Conservation (phyloP, 2,113 vertebrate genomes). For the Dicaeum eximium region DNA sequence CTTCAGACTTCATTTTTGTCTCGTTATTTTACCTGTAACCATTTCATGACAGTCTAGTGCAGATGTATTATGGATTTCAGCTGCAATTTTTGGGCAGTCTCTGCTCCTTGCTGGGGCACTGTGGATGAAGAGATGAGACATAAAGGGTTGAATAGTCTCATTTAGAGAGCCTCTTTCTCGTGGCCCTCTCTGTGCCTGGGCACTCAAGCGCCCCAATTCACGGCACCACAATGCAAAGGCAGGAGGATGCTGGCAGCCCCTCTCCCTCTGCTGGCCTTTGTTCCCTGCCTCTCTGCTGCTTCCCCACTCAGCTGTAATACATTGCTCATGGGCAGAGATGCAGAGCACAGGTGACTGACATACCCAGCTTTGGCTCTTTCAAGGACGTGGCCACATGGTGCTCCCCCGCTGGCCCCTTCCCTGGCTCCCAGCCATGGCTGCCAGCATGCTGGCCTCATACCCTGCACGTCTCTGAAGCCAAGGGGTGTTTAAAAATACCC, state of each 20-base stretch:
- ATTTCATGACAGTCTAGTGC: slow-evolving; percentile 27
- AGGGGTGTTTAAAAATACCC: background rate
- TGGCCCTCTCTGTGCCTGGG: background rate
- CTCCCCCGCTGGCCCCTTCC: rapidly evolving
- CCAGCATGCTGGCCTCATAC: rapidly evolving
- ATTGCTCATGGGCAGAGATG: background rate
- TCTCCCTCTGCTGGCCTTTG: background rate
- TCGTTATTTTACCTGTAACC: slow-evolving; percentile 49
- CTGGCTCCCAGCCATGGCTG: rapidly evolving
- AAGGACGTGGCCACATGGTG: background rate
- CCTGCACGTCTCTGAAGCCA: background rate
- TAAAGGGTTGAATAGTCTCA: slow-evolving; percentile 10
- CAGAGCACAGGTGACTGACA: background rate
- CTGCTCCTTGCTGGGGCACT: background rate
- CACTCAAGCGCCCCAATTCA: background rate
- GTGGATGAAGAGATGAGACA: slow-evolving; percentile 29
- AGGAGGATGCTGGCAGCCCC: background rate
- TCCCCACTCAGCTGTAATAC: slow-evolving; percentile 1
- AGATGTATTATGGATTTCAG: slow-evolving; percentile 34
- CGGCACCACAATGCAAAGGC: background rate
- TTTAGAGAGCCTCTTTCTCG: slow-evolving; percentile 15
- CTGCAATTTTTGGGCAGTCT: slow-evolving; percentile 27
- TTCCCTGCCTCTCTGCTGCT: background rate
- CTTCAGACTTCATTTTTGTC: slow-evolving; percentile 36
- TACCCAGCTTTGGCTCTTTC: background rate